A percentile compares a stretch with the other conserved stretches of the same genome.
These are phyloP conservation scores for Babylonia areolata DNA, from an alignment of 1,140 invertebrate species.

Conservation along the genomic window DNA sequence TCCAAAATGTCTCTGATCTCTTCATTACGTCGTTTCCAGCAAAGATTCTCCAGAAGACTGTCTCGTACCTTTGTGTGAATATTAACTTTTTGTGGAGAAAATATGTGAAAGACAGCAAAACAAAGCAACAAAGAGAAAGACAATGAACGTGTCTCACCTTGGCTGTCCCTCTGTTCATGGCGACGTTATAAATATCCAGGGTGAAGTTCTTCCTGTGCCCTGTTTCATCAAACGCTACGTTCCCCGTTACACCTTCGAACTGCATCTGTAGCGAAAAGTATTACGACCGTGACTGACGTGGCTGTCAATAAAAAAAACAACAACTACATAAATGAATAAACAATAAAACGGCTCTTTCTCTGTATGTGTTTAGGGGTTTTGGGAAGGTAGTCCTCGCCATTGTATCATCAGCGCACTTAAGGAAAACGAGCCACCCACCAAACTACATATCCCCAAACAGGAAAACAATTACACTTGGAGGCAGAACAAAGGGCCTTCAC, in stretches of 20 bases:
- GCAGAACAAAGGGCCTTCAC: too few relatives aligned
- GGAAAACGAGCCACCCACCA: constrained; percentile 89
- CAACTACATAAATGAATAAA: not conserved
- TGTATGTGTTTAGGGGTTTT: constrained; percentile 89
- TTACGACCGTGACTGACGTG: not conserved
- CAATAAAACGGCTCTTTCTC: constrained; percentile 79
- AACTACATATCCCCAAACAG: not conserved
- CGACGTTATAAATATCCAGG: constrained; percentile 82
- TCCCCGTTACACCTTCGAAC: constrained; percentile 89
- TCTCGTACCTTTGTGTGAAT: too few relatives aligned
- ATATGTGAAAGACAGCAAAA: too few relatives aligned
- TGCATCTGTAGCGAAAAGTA: constrained; percentile 37
- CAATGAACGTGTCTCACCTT: too few relatives aligned
- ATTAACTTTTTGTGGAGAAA: too few relatives aligned
- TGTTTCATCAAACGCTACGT: constrained; percentile 88
- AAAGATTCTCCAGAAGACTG: too few relatives aligned
- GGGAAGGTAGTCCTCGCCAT: constrained; percentile 87
- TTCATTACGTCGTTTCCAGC: too few relatives aligned
- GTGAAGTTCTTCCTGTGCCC: constrained; percentile 92
- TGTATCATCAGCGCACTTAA: too few relatives aligned
- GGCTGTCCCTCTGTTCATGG: constrained; percentile 52
- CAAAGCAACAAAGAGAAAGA: too few relatives aligned
- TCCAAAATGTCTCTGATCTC: too few relatives aligned
- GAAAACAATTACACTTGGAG: too few relatives aligned
- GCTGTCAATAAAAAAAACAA: not conserved